phyloP scores from a whole-genome alignment of 2,888 invertebrate species.

The Bimastos eiseni region DNA sequence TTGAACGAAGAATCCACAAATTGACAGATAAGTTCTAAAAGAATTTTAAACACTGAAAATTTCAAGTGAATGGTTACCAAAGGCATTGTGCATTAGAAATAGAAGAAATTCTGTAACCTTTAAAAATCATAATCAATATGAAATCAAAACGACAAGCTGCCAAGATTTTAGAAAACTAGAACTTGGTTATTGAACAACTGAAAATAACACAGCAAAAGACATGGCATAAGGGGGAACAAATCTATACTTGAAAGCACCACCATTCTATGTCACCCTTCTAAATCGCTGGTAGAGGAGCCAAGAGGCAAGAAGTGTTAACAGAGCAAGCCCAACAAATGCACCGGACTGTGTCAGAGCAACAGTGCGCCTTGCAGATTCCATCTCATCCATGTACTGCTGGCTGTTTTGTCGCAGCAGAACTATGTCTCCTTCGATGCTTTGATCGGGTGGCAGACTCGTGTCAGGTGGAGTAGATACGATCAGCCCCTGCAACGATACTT shows the following conservation, averaged over 20 bases:
- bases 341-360: not conserved
- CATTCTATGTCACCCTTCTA: not conserved
- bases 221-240: not conserved
- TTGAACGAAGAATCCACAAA: not conserved
- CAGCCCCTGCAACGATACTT: not conserved
- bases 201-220: slow-evolving; percentile 5
- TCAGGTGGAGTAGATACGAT: not conserved
- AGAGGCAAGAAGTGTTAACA: not conserved
- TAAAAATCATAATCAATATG: not conserved
- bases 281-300: slow-evolving; percentile 7
- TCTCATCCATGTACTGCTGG: slow-evolving; percentile 18
- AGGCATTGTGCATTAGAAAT: not conserved
- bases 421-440: not conserved
- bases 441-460: not conserved
- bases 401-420: slow-evolving; percentile 14
- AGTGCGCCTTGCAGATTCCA: not conserved
- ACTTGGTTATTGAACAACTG: not conserved
- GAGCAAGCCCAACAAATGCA: not conserved
- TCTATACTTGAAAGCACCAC: not conserved
- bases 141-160: not conserved
- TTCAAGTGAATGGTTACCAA: not conserved
- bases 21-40: not conserved
- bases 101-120: not conserved
- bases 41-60: not conserved
- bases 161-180: not conserved